These are phyloP conservation scores for Xestia xanthographa DNA, from an alignment of 2,888 invertebrate species.

Conservation along the genomic window DNA sequence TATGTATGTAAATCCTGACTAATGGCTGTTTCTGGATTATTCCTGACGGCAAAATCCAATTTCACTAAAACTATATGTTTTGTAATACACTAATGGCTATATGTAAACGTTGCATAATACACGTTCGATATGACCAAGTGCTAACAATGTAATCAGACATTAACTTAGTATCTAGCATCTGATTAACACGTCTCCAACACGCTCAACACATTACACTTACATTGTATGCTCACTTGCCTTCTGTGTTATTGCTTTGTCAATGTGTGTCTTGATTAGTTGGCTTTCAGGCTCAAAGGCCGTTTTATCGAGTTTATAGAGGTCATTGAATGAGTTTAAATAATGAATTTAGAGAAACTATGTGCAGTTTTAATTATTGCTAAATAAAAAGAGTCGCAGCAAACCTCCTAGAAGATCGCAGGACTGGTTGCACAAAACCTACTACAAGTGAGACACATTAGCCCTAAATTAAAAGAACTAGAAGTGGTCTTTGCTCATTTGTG, in stretches of 20 bases:
- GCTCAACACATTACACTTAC: not conserved
- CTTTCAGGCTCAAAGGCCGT: not conserved
- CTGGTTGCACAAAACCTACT: too few relatives aligned
- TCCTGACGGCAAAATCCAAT: not conserved
- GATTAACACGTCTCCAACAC: slow-evolving; percentile 6
- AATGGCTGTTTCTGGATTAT: not conserved
- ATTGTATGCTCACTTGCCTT: not conserved
- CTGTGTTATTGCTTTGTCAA: not conserved
- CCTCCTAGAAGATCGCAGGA: too few relatives aligned
- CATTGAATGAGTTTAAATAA: too few relatives aligned
- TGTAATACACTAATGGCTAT: too few relatives aligned
- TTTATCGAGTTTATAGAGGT: not conserved
- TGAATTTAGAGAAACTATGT: too few relatives aligned
- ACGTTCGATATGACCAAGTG: not conserved
- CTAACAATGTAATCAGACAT: not conserved
- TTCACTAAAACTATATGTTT: too few relatives aligned
- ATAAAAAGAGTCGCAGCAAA: too few relatives aligned
- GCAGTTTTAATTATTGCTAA: too few relatives aligned
- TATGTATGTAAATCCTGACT: not conserved
- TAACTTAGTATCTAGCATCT: slow-evolving; percentile 12
- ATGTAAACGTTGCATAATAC: not conserved
- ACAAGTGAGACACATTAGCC: not conserved
- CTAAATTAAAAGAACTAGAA: not conserved
- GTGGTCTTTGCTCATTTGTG: too few relatives aligned
- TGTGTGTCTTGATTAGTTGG: slow-evolving; percentile 4